phyloP scores from a whole-genome alignment of 1,140 invertebrate genomes.

The Popillia japonica region DNA sequence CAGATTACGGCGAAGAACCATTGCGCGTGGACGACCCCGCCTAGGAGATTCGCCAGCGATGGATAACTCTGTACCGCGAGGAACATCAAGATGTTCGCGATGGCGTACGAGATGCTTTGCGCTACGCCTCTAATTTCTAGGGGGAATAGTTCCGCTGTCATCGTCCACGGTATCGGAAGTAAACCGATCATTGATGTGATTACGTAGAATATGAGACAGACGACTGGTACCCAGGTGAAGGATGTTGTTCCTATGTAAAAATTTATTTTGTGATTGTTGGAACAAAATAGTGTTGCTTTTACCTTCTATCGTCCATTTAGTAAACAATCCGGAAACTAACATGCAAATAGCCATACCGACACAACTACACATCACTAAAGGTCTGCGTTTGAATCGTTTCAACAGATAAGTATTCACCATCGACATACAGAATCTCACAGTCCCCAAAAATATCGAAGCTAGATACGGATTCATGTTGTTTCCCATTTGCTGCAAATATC shows the following conservation, averaged over 20 bases:
- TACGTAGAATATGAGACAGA: constrained; percentile 65
- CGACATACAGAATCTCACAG: constrained; percentile 69
- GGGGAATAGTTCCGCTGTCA: constrained; percentile 70
- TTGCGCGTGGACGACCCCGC: constrained; percentile 67
- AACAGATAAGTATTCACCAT: constrained; percentile 64
- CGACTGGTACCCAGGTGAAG: constrained; percentile 49
- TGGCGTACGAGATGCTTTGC: constrained; percentile 62
- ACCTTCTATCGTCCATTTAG: constrained; percentile 57
- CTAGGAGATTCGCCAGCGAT: constrained; percentile 60
- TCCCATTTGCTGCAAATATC: constrained; percentile 59
- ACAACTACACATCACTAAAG: constrained; percentile 63
- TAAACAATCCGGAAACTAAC: constrained; percentile 63
- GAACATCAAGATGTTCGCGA: constrained; percentile 67
- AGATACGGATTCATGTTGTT: constrained; percentile 62
- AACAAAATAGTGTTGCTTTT: neutral
- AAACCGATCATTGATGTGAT: constrained; percentile 67
- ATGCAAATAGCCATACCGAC: constrained; percentile 64
- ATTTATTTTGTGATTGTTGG: too few species aligned
- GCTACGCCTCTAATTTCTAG: constrained; percentile 68
- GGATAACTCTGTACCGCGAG: constrained; percentile 64
- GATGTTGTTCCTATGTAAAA: constrained; percentile 47
- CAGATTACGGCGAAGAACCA: constrained; percentile 76
- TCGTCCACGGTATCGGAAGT: constrained; percentile 69
- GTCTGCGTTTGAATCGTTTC: constrained; percentile 61
- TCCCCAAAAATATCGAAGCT: constrained; percentile 69